Conservation (phyloP, 2,888 invertebrate species). For the Drosophila neoperkinsi region DNA sequence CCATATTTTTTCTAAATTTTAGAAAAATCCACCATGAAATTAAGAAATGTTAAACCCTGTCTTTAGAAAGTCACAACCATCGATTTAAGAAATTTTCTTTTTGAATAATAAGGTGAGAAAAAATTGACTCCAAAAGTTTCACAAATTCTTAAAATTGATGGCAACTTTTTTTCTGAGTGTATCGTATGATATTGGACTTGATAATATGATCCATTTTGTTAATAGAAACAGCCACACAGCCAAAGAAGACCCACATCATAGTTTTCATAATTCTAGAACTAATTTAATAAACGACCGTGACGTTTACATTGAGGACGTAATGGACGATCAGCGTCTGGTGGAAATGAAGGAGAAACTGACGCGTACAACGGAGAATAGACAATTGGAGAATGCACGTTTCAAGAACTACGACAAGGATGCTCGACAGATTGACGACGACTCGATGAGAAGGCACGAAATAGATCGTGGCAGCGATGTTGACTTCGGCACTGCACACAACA, state of each 20-base stretch:
- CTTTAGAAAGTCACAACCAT: not conserved
- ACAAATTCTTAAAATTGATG: not conserved
- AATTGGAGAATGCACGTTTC: slow-evolving; percentile 53
- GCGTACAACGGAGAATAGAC: slow-evolving; percentile 80
- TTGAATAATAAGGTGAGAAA: not conserved
- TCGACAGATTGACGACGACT: slow-evolving; percentile 89
- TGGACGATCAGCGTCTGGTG: slow-evolving; percentile 74
- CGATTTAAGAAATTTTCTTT: not conserved
- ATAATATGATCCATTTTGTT: not conserved
- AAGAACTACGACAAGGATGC: slow-evolving; percentile 67
- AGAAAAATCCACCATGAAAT: not conserved
- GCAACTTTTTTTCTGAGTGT: not conserved
- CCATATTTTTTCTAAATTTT: not conserved
- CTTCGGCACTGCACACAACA: slow-evolving; percentile 82
- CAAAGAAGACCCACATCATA: slow-evolving; percentile 84
- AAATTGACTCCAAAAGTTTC: not conserved
- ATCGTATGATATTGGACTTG: not conserved
- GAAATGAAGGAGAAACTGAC: slow-evolving; percentile 69
- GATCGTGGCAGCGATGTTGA: slow-evolving; percentile 90
- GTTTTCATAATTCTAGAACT: slow-evolving; percentile 85
- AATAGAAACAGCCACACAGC: slow-evolving; percentile 82
- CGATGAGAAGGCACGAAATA: slow-evolving; percentile 91
- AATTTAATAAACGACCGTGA: slow-evolving; percentile 85
- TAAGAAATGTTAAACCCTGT: not conserved
- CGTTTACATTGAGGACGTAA: slow-evolving; percentile 83